phyloP scores from a whole-genome alignment of 2,113 vertebrate genomes.

The Microtus oregoni region DNA sequence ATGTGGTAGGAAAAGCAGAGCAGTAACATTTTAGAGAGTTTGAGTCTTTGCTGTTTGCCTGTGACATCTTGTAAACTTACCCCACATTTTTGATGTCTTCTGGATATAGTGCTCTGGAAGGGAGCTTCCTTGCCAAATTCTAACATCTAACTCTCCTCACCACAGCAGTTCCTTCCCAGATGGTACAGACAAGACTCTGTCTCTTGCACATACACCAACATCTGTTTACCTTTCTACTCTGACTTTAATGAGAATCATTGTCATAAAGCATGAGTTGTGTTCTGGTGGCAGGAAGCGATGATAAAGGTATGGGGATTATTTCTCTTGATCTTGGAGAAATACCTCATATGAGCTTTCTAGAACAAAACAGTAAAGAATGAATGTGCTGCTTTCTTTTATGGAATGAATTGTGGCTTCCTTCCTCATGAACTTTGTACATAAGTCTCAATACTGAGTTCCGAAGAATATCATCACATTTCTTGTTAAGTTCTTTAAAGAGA shows the following conservation, averaged over 20 bases:
- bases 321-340: background rate
- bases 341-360: background rate
- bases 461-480: background rate
- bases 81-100: background rate
- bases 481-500: background rate
- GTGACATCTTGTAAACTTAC: background rate
- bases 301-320: background rate
- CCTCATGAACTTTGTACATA: background rate
- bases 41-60: background rate
- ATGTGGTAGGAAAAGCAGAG: background rate
- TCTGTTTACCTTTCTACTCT: background rate
- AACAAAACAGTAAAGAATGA: constrained; percentile 7
- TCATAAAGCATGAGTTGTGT: background rate
- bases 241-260: background rate
- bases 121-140: background rate
- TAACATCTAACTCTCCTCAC: background rate
- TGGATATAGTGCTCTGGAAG: background rate
- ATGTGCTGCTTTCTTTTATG: background rate
- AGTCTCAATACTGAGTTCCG: background rate
- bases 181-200: background rate
- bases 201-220: background rate
- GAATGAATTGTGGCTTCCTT: background rate
- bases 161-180: background rate
- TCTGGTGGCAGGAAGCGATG: background rate
- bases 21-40: background rate